Percentiles rank a stretch among this genome's conserved stretches.
Conservation (phyloP, 2,113 vertebrate species). For the Harpagus bidentatus region DNA sequence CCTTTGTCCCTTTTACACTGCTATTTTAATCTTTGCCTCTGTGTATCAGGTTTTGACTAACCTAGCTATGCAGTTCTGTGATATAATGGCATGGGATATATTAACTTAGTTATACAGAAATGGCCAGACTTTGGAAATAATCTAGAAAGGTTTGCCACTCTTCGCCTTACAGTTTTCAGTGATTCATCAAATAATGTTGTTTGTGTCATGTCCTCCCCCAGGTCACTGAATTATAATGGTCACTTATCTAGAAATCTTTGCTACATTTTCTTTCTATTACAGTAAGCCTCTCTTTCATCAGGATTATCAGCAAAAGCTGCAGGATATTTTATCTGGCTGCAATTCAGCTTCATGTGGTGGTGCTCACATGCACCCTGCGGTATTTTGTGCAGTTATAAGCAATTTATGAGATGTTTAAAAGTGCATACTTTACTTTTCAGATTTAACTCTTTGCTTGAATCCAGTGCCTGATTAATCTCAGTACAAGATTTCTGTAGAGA, state of each 20-base stretch:
- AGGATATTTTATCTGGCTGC: slow-evolving; percentile 54
- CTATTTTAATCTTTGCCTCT: neutral
- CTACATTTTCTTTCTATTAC: slow-evolving; percentile 27
- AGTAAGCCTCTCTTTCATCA: slow-evolving; percentile 41
- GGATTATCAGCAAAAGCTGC: slow-evolving; percentile 27
- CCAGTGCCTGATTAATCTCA: neutral
- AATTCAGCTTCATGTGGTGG: slow-evolving; percentile 28
- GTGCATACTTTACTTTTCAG: neutral
- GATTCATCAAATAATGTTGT: neutral
- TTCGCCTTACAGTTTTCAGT: neutral
- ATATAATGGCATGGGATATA: neutral
- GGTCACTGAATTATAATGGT: neutral
- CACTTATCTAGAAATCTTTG: slow-evolving; percentile 28
- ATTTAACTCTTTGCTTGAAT: slow-evolving; percentile 36
- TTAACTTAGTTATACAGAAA: neutral
- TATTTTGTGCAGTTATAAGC: slow-evolving; percentile 45
- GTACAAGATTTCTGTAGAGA: neutral
- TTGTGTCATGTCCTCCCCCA: neutral
- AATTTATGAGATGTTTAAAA: slow-evolving; percentile 26
- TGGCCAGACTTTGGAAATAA: neutral
- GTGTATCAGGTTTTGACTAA: neutral
- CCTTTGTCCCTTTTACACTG: neutral
- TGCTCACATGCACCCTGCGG: neutral
- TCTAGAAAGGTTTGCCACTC: neutral
- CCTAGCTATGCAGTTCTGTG: neutral